Percentiles rank a stretch among this genome's conserved stretches.
phyloP scores from a whole-genome alignment of 2,797 vertebrate genomes.

The Rallus crepitans region DNA sequence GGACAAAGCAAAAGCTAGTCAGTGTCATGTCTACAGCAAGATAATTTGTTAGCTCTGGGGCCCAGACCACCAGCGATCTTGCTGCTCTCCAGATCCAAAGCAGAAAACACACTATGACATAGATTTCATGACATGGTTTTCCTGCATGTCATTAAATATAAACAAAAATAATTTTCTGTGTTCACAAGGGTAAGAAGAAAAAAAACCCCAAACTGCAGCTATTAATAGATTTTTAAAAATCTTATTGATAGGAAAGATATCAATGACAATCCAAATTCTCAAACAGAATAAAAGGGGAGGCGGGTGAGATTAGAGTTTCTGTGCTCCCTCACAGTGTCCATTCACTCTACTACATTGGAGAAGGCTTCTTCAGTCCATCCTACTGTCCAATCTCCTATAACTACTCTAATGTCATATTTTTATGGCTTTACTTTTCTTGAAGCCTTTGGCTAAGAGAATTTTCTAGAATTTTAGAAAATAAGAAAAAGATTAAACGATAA shows the following conservation, averaged over 20 bases:
- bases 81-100: neutral
- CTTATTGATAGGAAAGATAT: neutral
- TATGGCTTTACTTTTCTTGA: neutral
- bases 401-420: neutral
- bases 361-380: neutral
- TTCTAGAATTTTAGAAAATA: neutral
- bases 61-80: neutral
- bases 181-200: neutral
- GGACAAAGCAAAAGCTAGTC: neutral
- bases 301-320: neutral
- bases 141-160: neutral
- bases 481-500: too few species aligned
- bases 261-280: neutral
- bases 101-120: neutral
- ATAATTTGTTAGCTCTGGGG: neutral
- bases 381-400: neutral
- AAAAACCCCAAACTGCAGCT: neutral
- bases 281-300: neutral
- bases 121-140: neutral
- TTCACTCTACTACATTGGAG: neutral
- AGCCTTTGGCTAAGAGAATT: neutral
- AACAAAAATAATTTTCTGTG: neutral
- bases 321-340: fast-evolving
- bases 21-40: fast-evolving
- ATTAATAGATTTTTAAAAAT: neutral